Conservation (phyloP, 2,113 vertebrate genomes). For the Anarrhichthys ocellatus region DNA sequence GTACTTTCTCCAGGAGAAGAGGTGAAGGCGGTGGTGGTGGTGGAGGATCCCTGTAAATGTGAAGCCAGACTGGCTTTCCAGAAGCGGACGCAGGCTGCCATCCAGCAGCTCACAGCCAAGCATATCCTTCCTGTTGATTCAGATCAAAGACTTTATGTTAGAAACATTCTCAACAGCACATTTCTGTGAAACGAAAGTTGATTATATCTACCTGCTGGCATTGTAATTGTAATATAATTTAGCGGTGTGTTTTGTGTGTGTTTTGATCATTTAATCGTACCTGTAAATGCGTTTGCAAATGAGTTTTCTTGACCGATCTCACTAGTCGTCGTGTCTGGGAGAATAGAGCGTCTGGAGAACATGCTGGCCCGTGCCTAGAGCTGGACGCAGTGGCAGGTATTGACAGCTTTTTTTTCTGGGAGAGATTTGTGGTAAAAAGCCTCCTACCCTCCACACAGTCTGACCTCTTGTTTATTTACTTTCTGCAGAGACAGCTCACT, state of each 20-base stretch:
- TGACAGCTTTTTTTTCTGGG: neutral
- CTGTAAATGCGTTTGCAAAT: neutral
- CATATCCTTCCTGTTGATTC: conserved; percentile 90
- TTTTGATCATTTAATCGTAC: neutral
- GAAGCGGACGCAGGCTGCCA: conserved; percentile 84
- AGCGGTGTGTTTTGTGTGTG: neutral
- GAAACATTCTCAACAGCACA: conserved; percentile 6
- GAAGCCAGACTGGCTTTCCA: conserved; percentile 90
- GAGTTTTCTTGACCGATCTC: conserved; percentile 84
- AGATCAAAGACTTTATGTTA: conserved; percentile 42
- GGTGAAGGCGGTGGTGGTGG: conserved; percentile 79
- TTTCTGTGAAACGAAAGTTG: neutral
- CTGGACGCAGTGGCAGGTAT: conserved; percentile 52
- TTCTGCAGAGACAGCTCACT: conserved; percentile 31
- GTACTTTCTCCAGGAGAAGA: conserved; percentile 73
- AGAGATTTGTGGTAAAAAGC: conserved; percentile 14
- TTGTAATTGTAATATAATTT: neutral
- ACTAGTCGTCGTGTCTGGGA: conserved; percentile 89
- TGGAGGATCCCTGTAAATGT: conserved; percentile 90
- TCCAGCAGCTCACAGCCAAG: conserved; percentile 89
- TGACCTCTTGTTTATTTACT: conserved; percentile 65
- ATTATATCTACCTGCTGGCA: conserved; percentile 14
- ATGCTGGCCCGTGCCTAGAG: conserved; percentile 79
- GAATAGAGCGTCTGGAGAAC: conserved; percentile 85
- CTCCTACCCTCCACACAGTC: neutral